Evolutionary conservation across 2,113 vertebrate genomes (phyloP), one percentile per base, ranked within the genome.

Genomic region (Cairina moschata): DNA sequence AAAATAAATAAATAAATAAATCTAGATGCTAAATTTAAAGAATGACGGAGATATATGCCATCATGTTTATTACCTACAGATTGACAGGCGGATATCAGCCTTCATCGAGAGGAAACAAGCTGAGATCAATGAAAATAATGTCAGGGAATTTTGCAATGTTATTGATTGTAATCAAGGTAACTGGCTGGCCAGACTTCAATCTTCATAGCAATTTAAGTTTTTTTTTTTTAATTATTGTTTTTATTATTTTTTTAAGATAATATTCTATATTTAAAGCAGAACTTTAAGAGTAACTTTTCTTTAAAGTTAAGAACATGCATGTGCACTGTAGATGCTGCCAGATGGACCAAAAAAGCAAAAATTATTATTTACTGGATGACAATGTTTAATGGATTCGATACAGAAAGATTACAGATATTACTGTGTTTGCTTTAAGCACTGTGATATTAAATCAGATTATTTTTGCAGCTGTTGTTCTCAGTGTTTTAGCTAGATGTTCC

Each of bases 131-230:
- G 99, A 99, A 99, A 99, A 99, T 98, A 99, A 99, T 96, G 99
- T 99, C 97, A 98, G 99, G 95, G 99, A 99, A 98, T 99, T 99
- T 98, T 99, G 99, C 98, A 99, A 99, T 98, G 99, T 99, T 99
- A 99, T 99, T 98, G 99, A 99, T 98, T 99, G 99, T 99, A 99
- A 99, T 99, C 99, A 99, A 99, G 99, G 99, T 99, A 99, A 99
- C 96, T 97, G 96, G 86, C 89, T 94, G 86, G 78, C 86, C 96
- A 93, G 86, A 94, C 90, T 95, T 98, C 95, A 91, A 95, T 97
- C 95, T 97, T 97, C 54, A 79, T 93, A 94, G 46, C 23, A 83
- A 85, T 97, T 96, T 96, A 97, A 93, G 44, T 65, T 76, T 15
- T 32, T n/a, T 16, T 59, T 38, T 38, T 7, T 36, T 36, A 40